phyloP scores from a whole-genome alignment of 2,113 vertebrate genomes.

The Isurus oxyrinchus region DNA sequence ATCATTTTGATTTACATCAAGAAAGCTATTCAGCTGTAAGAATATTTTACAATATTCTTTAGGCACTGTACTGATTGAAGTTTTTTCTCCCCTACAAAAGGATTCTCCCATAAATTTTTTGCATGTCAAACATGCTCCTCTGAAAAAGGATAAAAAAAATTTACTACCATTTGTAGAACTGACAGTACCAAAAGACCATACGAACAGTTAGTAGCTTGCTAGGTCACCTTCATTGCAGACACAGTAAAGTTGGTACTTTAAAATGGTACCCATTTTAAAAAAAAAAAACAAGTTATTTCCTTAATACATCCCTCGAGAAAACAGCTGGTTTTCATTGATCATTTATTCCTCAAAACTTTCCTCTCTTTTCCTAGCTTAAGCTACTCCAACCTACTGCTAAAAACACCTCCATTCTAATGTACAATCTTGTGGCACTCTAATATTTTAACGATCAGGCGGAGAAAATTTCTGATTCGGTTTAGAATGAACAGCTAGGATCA shows the following conservation, averaged over 20 bases:
- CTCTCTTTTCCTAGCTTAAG: too few relatives aligned
- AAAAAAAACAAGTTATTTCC: not conserved
- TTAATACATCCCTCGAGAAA: not conserved
- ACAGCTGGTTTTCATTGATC: not conserved
- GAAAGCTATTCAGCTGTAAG: constrained; percentile 17
- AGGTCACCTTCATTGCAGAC: constrained; percentile 26
- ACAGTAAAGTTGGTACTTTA: not conserved
- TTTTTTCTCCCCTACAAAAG: constrained; percentile 10
- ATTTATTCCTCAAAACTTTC: not conserved
- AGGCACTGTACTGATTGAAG: not conserved
- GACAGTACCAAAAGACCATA: not conserved
- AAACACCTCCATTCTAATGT: not conserved
- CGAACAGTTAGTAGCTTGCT: not conserved
- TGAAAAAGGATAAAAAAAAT: not conserved
- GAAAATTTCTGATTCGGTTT: not conserved
- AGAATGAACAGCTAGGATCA: not conserved
- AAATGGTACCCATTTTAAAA: not conserved
- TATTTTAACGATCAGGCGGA: not conserved
- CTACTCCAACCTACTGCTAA: not conserved
- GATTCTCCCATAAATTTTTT: constrained; percentile 18
- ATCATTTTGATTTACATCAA: constrained; percentile 40
- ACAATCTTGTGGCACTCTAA: not conserved
- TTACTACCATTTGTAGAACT: constrained; percentile 29
- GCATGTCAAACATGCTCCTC: constrained; percentile 12
- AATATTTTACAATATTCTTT: constrained; percentile 26